Evolutionary conservation across 2,888 invertebrate genomes (phyloP).

Genomic region (Oligia strigilis): DNA sequence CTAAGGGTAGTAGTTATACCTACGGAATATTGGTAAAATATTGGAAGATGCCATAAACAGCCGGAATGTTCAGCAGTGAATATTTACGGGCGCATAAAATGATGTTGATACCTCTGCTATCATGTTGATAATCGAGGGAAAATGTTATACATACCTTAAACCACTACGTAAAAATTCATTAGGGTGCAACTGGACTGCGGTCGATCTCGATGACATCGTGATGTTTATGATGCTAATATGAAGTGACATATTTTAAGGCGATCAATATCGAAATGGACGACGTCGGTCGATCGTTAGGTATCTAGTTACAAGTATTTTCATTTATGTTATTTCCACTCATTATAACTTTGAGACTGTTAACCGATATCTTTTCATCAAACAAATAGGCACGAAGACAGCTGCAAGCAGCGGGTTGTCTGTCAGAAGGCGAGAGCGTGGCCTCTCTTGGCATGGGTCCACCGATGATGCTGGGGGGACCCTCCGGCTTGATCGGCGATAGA

Average conservation of each 20-base stretch:
- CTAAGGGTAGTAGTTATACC: neutral
- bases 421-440: slow-evolving; percentile 95
- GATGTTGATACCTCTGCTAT: neutral
- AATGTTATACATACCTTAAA: neutral
- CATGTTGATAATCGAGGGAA: slow-evolving; percentile 17
- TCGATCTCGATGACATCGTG: neutral
- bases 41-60: slow-evolving; percentile 23
- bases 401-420: slow-evolving; percentile 94
- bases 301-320: neutral
- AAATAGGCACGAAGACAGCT: slow-evolving; percentile 93
- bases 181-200: neutral
- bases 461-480: slow-evolving; percentile 90
- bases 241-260: neutral
- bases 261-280: neutral
- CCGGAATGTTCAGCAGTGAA: slow-evolving; percentile 12
- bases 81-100: slow-evolving; percentile 36
- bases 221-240: neutral
- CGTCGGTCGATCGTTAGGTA: neutral
- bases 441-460: slow-evolving; percentile 93
- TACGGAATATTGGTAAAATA: slow-evolving; percentile 23
- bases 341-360: neutral
- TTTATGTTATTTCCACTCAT: neutral
- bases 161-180: neutral
- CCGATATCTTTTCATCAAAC: neutral
- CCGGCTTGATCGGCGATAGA: slow-evolving; percentile 91